phyloP scores from a whole-genome alignment of 2,888 invertebrate genomes.

The Epinotia brunnichana region DNA sequence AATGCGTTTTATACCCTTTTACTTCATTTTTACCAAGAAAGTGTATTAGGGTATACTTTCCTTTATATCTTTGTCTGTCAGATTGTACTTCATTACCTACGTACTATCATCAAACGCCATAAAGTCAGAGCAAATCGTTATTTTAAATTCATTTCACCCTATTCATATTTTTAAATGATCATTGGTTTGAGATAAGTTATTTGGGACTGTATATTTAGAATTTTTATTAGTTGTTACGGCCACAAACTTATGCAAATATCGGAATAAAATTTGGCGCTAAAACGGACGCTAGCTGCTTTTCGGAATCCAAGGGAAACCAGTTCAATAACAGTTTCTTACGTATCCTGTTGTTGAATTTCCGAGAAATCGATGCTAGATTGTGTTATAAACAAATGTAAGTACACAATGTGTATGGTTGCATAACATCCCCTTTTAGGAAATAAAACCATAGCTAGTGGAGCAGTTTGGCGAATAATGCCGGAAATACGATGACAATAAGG shows the following conservation, averaged over 20 bases:
- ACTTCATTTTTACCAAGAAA: too few relatives aligned
- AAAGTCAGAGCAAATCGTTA: neutral
- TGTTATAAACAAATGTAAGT: constrained; percentile 13
- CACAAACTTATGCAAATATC: constrained; percentile 17
- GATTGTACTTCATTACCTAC: too few relatives aligned
- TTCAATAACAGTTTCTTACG: constrained; percentile 37
- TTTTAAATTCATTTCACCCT: neutral
- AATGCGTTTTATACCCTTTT: too few relatives aligned
- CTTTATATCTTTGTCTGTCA: too few relatives aligned
- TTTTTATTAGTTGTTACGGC: constrained; percentile 4
- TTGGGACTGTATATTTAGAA: neutral
- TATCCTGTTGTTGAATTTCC: constrained; percentile 38
- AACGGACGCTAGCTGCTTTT: constrained; percentile 14
- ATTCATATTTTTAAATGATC: neutral
- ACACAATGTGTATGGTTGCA: neutral
- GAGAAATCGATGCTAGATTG: constrained; percentile 34
- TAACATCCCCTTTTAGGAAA: constrained; percentile 1
- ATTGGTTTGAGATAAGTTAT: neutral
- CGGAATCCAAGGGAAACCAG: constrained; percentile 40
- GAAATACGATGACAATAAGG: neutral
- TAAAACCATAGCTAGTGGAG: neutral
- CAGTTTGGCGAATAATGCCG: neutral
- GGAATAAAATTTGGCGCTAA: constrained; percentile 1
- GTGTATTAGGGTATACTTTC: too few relatives aligned
- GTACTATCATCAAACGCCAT: neutral